These are phyloP conservation scores for Mesocricetus auratus DNA, from an alignment of 2,113 vertebrate species.

Conservation along the genomic window DNA sequence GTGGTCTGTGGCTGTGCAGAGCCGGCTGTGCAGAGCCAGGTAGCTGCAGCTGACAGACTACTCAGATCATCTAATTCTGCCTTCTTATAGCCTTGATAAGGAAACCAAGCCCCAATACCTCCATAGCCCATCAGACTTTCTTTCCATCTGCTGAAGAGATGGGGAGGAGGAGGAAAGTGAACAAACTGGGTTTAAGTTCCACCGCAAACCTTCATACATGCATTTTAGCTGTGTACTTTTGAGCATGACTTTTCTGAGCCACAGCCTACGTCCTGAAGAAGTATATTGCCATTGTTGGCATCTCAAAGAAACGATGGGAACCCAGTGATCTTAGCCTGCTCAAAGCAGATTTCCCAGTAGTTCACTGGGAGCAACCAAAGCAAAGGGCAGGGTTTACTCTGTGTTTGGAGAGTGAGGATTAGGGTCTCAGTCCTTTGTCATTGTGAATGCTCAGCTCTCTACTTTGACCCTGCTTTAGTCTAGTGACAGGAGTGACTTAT, in stretches of 20 bases:
- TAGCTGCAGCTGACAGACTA: background rate
- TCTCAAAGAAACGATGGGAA: background rate
- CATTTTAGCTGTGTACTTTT: background rate
- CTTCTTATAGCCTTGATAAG: background rate
- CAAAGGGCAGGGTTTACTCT: constrained; percentile 14
- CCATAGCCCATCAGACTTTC: background rate
- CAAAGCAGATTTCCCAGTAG: constrained; percentile 1
- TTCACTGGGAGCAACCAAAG: background rate
- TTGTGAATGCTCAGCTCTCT: background rate
- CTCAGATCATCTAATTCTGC: background rate
- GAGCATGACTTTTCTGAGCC: constrained; percentile 18
- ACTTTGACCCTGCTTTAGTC: constrained; percentile 8
- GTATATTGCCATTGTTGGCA: background rate
- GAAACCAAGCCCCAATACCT: background rate
- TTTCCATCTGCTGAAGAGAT: background rate
- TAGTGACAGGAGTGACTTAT: constrained; percentile 2
- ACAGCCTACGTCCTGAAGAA: background rate
- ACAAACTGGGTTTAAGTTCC: background rate
- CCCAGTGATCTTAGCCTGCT: background rate
- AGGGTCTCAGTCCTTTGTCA: background rate
- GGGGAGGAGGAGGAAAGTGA: background rate
- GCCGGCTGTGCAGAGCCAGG: background rate
- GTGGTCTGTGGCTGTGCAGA: background rate
- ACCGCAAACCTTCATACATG: background rate
- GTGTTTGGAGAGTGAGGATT: constrained; percentile 27